A percentile compares a stretch with the other conserved stretches of the same genome.
Evolutionary conservation across 2,888 invertebrate species (phyloP).

Genomic region (Agrilus biguttatus): DNA sequence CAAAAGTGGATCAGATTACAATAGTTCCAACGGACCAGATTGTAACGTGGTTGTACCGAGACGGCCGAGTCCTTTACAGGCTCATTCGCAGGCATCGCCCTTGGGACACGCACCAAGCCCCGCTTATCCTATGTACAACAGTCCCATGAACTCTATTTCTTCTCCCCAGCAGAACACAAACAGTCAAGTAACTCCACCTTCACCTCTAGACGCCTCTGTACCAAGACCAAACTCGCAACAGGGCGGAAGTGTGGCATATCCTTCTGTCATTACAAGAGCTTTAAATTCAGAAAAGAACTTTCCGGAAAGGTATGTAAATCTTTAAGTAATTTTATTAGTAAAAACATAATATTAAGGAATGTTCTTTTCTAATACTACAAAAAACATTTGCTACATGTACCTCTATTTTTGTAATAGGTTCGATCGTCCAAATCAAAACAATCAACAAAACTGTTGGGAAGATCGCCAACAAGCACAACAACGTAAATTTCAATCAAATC

Average conservation of each 20-base stretch:
- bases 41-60: slow-evolving; percentile 49
- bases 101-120: slow-evolving; percentile 62
- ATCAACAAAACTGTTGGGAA: slow-evolving; percentile 39
- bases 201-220: slow-evolving; percentile 55
- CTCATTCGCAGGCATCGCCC: slow-evolving; percentile 58
- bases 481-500: slow-evolving; percentile 35
- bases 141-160: slow-evolving; percentile 63
- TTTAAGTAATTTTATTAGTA: no score
- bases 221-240: slow-evolving; percentile 46
- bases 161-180: slow-evolving; percentile 54
- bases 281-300: slow-evolving; percentile 45
- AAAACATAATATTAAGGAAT: no score
- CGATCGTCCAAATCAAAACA: slow-evolving; percentile 11
- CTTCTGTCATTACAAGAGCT: slow-evolving; percentile 69
- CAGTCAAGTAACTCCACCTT: slow-evolving; percentile 45
- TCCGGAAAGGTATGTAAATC: slow-evolving; percentile 37
- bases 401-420: no score
- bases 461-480: slow-evolving; percentile 31
- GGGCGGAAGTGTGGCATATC: slow-evolving; percentile 52
- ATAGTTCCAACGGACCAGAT: slow-evolving; percentile 33
- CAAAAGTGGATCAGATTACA: slow-evolving; percentile 35
- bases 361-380: no score
- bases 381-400: no score
- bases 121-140: slow-evolving; percentile 73
- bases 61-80: slow-evolving; percentile 52